Base-by-base conservation (phyloP, 2,888 invertebrate genomes). In the Maniola hyperantus region DNA sequence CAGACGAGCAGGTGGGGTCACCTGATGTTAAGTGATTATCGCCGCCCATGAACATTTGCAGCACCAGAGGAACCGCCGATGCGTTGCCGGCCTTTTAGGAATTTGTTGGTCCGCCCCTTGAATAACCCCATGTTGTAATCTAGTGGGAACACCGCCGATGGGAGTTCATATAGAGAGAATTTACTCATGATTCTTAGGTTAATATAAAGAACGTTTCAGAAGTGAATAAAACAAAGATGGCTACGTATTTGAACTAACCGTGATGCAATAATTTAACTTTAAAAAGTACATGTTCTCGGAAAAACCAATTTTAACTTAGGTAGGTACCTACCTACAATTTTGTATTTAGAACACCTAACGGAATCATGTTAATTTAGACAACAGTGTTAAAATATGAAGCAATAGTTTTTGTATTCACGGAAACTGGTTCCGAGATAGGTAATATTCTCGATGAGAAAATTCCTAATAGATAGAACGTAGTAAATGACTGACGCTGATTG, bases 391-490 rank as follows among this genome's bases (percentile, higher is more conserved):
- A 33, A 13, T 44, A 53, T 53, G 57, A 54, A 64, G 59, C 50
- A 64, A 66, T 61, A 15, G 15, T 54, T 65, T 59, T 44, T 53
- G 33, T 53, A 63, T 58, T 64, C 58, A 62, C 34, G 44, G 61
- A 72, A 71, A 77, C 80, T 76, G 82, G 82, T 84, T 83, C 79
- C 76, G 72, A 71, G 13, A 64, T 18, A 74, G 68, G 66, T 53
- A 20, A 33, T 53, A 55, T 59, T 58, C 64, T 65, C 15, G 66
- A 75, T 80, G 78, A 79, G 79, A 83, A 81, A 78, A 82, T 79
- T 78, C 72, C 74, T 34, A 77, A 76, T 79, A 77, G 76, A 76
- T 79, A 76, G 75, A 79, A 83, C 79, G 77, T 76, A 78, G 73
- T 78, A 74, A 67, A 63, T 73, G 58, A 68, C 66, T 60, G 65